Percentiles rank a stretch among this genome's conserved stretches.
Evolutionary conservation across 2,113 vertebrate species (phyloP).

Genomic region (Pristiophorus japonicus): DNA sequence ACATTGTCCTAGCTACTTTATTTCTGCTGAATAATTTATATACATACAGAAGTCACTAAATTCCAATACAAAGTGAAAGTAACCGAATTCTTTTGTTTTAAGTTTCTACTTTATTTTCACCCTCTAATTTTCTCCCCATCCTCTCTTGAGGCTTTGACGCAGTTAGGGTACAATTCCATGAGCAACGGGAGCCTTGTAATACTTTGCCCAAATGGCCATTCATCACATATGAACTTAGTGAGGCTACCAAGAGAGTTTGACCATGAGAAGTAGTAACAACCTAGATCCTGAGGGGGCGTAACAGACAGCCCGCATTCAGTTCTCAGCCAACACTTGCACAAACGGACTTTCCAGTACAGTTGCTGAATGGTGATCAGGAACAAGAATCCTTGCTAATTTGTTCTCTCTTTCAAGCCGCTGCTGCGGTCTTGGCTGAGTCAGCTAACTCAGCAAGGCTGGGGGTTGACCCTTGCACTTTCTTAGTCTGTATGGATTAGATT

Average conservation of each 20-base stretch:
- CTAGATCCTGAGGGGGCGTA: too few relatives aligned
- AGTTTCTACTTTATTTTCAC: too few relatives aligned
- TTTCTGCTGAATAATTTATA: background rate
- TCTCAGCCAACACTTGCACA: background rate
- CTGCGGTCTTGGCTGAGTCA: background rate
- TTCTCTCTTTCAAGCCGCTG: background rate
- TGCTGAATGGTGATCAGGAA: background rate
- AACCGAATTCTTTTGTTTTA: too few relatives aligned
- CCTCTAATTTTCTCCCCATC: too few relatives aligned
- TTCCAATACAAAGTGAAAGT: background rate
- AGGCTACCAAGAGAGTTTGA: background rate
- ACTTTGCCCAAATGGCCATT: too few relatives aligned
- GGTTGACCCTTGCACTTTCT: background rate
- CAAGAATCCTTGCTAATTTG: background rate
- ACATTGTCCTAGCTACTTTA: background rate
- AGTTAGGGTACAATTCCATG: too few relatives aligned
- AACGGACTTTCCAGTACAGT: background rate
- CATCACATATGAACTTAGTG: too few relatives aligned
- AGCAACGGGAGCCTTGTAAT: too few relatives aligned
- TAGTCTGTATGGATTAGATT: background rate
- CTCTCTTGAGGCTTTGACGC: too few relatives aligned
- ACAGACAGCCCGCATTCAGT: background rate
- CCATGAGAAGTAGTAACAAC: background rate
- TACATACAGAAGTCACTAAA: background rate
- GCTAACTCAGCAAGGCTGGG: background rate